A percentile compares a stretch with the other conserved stretches of the same genome.
These are phyloP conservation scores for Rhopalosiphum maidis DNA, from an alignment of 1,140 invertebrate genomes.

Conservation along the genomic window DNA sequence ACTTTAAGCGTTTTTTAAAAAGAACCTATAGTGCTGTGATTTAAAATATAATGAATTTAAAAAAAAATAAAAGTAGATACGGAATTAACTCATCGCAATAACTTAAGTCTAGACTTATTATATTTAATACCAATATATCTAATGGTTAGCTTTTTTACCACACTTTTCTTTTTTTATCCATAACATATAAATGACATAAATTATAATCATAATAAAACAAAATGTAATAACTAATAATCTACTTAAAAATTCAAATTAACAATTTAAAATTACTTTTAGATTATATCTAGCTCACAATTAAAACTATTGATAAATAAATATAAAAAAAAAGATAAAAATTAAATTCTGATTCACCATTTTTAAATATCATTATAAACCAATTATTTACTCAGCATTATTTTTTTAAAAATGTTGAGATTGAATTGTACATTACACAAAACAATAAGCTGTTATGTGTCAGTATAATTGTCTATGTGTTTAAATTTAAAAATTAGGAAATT, in stretches of 20 bases:
- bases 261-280: neutral
- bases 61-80: neutral
- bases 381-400: neutral
- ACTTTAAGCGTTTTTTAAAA: neutral
- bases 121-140: neutral
- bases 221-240: neutral
- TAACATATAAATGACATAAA: neutral
- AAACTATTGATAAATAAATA: neutral
- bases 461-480: too few relatives aligned
- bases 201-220: neutral
- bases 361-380: neutral
- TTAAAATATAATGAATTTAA: neutral
- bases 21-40: too few relatives aligned
- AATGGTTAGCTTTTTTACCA: neutral
- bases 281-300: neutral
- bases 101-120: neutral
- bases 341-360: neutral
- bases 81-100: neutral
- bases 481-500: too few relatives aligned
- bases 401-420: neutral
- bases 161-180: neutral
- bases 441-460: neutral
- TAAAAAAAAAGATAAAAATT: neutral
- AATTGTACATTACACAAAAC: neutral
- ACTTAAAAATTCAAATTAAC: neutral